These are phyloP conservation scores for Semnornis frantzii DNA, from an alignment of 2,113 vertebrate species.

Conservation along the genomic window DNA sequence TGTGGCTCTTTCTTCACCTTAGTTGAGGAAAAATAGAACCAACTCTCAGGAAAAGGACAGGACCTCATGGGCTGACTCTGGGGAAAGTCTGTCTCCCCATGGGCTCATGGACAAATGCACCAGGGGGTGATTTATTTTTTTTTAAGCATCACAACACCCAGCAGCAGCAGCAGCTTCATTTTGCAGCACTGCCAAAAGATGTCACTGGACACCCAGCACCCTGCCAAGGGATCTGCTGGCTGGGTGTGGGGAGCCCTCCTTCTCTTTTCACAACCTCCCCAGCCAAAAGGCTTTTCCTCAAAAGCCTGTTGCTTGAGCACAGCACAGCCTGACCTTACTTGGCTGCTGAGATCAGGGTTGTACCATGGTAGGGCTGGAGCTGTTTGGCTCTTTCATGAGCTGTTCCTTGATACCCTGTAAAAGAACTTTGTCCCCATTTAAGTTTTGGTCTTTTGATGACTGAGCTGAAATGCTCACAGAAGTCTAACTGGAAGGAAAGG, in stretches of 20 bases:
- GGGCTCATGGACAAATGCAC: background rate
- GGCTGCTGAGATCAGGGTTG: background rate
- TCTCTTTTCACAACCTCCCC: background rate
- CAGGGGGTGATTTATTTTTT: background rate
- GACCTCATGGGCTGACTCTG: background rate
- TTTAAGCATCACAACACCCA: accelerated
- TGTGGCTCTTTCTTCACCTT: background rate
- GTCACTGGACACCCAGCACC: background rate
- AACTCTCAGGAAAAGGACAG: background rate
- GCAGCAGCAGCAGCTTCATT: background rate
- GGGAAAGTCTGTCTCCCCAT: accelerated
- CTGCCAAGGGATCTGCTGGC: background rate
- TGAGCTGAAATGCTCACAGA: background rate
- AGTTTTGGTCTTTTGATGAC: background rate
- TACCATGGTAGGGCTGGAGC: background rate
- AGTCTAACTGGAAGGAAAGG: background rate
- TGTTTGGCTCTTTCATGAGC: background rate
- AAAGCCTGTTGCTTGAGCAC: background rate
- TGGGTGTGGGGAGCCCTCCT: background rate
- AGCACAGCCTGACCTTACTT: background rate
- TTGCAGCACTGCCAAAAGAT: conserved; percentile 3
- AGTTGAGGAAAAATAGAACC: background rate
- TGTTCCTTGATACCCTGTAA: background rate
- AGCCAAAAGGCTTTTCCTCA: background rate
- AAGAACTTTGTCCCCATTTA: background rate